Evolutionary conservation across 2,113 vertebrate species (phyloP).

Genomic region (Pipa parva): DNA sequence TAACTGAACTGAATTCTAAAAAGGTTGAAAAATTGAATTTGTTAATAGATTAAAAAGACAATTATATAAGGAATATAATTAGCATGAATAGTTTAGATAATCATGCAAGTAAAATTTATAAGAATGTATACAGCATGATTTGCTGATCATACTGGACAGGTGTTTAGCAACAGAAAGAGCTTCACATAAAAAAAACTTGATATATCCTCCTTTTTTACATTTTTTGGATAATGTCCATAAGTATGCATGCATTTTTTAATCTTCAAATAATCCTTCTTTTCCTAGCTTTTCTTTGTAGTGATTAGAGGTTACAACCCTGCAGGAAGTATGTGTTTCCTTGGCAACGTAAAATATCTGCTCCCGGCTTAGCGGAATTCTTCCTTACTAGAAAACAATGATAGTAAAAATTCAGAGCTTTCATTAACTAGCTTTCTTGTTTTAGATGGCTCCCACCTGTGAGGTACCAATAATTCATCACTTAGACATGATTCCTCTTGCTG

Average conservation of each 20-base stretch:
- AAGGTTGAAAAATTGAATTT: no score
- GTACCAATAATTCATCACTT: conserved; percentile 47
- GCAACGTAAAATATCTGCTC: conserved; percentile 96
- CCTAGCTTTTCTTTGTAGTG: conserved; percentile 93
- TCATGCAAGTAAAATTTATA: no score
- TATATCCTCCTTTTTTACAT: conserved; percentile 6
- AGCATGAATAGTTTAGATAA: no score
- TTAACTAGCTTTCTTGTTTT: conserved; percentile 83
- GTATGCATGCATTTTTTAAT: conserved; percentile 88
- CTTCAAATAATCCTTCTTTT: conserved; percentile 85
- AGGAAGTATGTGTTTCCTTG: conserved; percentile 96
- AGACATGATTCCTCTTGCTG: conserved; percentile 15
- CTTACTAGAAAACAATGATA: conserved; percentile 97
- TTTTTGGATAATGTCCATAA: conserved; percentile 78
- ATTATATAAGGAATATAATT: no score
- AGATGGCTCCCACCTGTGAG: conserved; percentile 82
- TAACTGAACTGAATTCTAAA: no score
- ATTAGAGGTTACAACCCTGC: conserved; percentile 96
- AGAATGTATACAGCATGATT: no score
- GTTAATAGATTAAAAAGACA: no score
- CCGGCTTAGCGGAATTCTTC: conserved; percentile 93
- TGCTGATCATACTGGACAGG: neutral
- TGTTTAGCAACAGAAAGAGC: neutral
- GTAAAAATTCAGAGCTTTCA: conserved; percentile 93
- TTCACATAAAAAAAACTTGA: conserved; percentile 13